Conservation (phyloP, 2,113 vertebrate genomes). For the Malurus cyaneus region DNA sequence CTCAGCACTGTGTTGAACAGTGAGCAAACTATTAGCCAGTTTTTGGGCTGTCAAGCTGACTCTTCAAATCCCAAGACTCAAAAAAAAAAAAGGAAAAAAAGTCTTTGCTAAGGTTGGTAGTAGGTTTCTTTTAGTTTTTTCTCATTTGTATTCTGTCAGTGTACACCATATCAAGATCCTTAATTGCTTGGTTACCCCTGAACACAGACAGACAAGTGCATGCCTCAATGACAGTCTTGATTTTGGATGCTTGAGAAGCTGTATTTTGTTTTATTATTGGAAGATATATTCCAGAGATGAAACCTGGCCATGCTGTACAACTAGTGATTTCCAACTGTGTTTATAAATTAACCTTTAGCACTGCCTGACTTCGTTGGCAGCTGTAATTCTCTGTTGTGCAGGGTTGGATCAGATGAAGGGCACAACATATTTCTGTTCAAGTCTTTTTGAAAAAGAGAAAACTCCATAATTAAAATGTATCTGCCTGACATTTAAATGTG, state of each 20-base stretch:
- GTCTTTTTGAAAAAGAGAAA: neutral
- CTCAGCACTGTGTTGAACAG: constrained; percentile 1
- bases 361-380: neutral
- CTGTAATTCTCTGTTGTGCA: neutral
- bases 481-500: neutral
- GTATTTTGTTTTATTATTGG: neutral
- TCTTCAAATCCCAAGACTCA: neutral
- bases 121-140: neutral
- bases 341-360: constrained; percentile 42
- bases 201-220: neutral
- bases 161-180: neutral
- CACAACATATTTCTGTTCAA: neutral
- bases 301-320: neutral
- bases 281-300: neutral
- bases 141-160: neutral
- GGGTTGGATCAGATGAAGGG: neutral
- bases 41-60: constrained; percentile 11
- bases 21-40: constrained; percentile 40
- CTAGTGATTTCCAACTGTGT: neutral
- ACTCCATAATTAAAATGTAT: neutral
- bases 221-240: neutral
- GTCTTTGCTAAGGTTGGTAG: neutral
- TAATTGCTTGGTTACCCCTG: neutral
- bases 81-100: neutral
- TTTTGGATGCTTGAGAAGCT: neutral